Evolutionary conservation across 2,888 invertebrate genomes (phyloP), one percentile per base, ranked within the genome.

Genomic region (Anticlea derivata): DNA sequence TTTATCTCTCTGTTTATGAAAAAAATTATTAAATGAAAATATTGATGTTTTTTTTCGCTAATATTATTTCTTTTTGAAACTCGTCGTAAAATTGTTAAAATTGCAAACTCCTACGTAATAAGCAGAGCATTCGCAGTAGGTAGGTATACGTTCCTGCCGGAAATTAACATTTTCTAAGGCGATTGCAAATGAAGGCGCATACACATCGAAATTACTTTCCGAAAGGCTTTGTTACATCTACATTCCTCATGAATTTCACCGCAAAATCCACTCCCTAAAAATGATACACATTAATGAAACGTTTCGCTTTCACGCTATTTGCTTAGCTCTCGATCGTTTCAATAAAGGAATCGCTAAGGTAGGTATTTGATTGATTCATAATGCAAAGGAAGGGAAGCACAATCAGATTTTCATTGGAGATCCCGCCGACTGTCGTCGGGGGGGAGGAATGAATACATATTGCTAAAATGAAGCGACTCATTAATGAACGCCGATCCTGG

Each of bases 361-460:
- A 60, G 72, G 73, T 77, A 80, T 83, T 83, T 79, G 76, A 78
- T 80, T 82, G 80, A 82, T 84, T 83, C 80, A 83, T 85, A 83
- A 83, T 83, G 84, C 82, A 83, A 84, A 85, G 79, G 80, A 70
- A 73, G 69, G 75, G 73, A 81, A 84, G 78, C 83, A 80, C 83
- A 86, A 86, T 86, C 86, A 82, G 84, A 86, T 86, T 86, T 84
- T 84, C 83, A 86, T 83, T 81, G 83, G 69, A 75, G 70, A 72
- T 71, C 67, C 61, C 62, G 57, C 61, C 62, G 58, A 30, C 48
- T 55, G 58, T 58, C 63, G 56, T 65, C 61, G 66, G 64, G 65
- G n/a, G 65, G 74, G 70, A 72, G 84, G 80, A 84, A 86, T 85
- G 86, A 87, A 87, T 86, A 86, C 87, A 87, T 87, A 88, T 88